Evolutionary conservation across 2,888 invertebrate species (phyloP).

Genomic region (Bembecia ichneumoniformis): DNA sequence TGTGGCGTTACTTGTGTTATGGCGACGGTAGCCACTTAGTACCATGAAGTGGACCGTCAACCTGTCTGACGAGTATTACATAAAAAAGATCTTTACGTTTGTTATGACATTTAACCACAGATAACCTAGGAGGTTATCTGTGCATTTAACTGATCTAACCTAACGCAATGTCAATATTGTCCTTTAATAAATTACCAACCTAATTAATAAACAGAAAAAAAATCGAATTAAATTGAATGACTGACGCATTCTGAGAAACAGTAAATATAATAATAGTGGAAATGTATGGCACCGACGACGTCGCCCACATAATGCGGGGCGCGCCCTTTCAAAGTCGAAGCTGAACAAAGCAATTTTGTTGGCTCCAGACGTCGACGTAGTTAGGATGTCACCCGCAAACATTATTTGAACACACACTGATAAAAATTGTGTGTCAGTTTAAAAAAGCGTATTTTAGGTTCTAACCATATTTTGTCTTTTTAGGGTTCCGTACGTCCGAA

Average conservation of each 20-base stretch:
- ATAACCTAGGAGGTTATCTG: too few relatives aligned
- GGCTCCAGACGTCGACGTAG: slow-evolving; percentile 38
- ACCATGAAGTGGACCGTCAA: too few relatives aligned
- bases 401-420: slow-evolving; percentile 16
- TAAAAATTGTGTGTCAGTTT: slow-evolving; percentile 23
- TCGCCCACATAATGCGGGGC: slow-evolving; percentile 35
- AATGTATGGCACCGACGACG: slow-evolving; percentile 22
- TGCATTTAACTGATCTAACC: too few relatives aligned
- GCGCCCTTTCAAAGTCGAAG: slow-evolving; percentile 33
- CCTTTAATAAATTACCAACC: too few relatives aligned
- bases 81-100: too few relatives aligned
- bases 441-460: background rate
- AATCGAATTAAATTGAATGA: slow-evolving; percentile 5
- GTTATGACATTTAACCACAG: too few relatives aligned
- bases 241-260: slow-evolving; percentile 20
- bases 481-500: too few relatives aligned
- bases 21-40: too few relatives aligned
- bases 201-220: too few relatives aligned
- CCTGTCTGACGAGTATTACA: too few relatives aligned
- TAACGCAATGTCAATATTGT: too few relatives aligned
- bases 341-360: slow-evolving; percentile 53
- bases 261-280: slow-evolving; percentile 30
- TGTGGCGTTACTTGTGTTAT: too few relatives aligned
- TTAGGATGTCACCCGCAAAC: slow-evolving; percentile 42
- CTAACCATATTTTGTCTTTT: background rate